phyloP scores from a whole-genome alignment of 2,113 vertebrate genomes.

The Rhipidura dahli region DNA sequence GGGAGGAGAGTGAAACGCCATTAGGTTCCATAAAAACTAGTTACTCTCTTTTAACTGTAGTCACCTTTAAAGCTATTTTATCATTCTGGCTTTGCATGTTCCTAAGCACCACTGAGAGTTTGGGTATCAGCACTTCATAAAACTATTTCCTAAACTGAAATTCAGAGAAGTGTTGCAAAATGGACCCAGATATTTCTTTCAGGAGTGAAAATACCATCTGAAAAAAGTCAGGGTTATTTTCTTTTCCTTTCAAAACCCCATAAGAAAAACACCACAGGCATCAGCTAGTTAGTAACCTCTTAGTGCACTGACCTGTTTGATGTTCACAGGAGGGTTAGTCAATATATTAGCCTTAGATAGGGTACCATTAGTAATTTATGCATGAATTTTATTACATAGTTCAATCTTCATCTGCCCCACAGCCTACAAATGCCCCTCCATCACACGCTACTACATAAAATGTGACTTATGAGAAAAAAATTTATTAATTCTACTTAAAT shows the following conservation, averaged over 20 bases:
- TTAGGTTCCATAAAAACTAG: background rate
- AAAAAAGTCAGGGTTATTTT: background rate
- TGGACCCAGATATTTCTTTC: background rate
- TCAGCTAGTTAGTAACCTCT: conserved; percentile 4
- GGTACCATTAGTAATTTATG: conserved; percentile 20
- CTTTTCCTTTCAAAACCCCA: background rate
- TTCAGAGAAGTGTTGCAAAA: conserved; percentile 4
- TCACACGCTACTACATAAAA: background rate
- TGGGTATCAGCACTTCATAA: background rate
- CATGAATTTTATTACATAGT: background rate
- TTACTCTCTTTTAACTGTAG: background rate
- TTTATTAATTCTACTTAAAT: background rate
- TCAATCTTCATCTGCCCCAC: background rate
- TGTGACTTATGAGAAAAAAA: background rate
- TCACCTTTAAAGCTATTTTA: background rate
- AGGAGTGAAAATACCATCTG: background rate
- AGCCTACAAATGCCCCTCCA: background rate
- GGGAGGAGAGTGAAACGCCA: background rate
- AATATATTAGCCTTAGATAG: background rate
- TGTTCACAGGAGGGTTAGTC: conserved; percentile 32
- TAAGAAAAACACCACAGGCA: conserved; percentile 30
- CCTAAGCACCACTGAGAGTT: background rate
- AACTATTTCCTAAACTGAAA: background rate
- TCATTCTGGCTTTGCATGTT: background rate
- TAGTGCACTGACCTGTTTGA: conserved; percentile 9